These are phyloP conservation scores for Cepaea nemoralis DNA, from an alignment of 1,140 invertebrate genomes.

Conservation along the genomic window DNA sequence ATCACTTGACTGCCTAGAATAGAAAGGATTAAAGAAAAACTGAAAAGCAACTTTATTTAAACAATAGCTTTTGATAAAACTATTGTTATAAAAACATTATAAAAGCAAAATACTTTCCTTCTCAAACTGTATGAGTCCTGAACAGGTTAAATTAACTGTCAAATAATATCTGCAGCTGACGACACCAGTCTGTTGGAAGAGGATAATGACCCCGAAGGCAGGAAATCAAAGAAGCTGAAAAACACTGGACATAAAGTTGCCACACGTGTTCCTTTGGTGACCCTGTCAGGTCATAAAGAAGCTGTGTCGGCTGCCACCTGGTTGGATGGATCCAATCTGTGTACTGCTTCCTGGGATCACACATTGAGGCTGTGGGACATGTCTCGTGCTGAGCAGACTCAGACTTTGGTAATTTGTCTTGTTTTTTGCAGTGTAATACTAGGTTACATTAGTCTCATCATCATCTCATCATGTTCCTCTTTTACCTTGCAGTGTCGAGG, in stretches of 20 bases:
- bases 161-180: background rate
- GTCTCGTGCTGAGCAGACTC: constrained; percentile 76
- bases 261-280: constrained; percentile 84
- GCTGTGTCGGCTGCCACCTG: constrained; percentile 87
- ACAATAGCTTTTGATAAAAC: no score
- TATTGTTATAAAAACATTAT: no score
- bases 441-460: background rate
- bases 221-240: constrained; percentile 38
- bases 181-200: background rate
- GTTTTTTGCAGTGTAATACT: background rate
- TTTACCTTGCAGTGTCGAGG: no score
- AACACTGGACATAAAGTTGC: constrained; percentile 3
- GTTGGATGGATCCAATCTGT: constrained; percentile 80
- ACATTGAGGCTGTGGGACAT: constrained; percentile 95
- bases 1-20: no score
- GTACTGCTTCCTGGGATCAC: constrained; percentile 94
- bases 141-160: background rate
- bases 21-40: no score
- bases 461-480: no score
- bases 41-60: no score
- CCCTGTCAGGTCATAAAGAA: constrained; percentile 92
- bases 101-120: constrained; percentile 1
- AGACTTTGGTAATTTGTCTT: constrained; percentile 51
- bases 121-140: background rate
- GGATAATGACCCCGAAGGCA: constrained; percentile 12